Conservation (phyloP, 2,113 vertebrate genomes). For the Carassius carassius region DNA sequence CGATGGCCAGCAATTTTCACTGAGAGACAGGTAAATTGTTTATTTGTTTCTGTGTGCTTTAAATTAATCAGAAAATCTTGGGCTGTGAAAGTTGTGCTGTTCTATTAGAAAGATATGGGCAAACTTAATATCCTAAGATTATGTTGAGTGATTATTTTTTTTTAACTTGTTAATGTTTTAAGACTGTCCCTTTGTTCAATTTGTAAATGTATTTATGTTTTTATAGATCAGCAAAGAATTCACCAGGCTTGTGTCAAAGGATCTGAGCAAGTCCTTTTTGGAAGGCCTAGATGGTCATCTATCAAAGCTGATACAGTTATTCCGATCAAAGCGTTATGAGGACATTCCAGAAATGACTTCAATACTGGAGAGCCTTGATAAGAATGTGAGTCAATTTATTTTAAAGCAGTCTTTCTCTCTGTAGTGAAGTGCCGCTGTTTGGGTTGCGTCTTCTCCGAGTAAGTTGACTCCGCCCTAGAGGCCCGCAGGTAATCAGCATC, state of each 20-base stretch:
- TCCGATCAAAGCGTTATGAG: slow-evolving; percentile 13
- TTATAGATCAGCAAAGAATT: slow-evolving; percentile 45
- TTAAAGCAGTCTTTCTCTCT: no score
- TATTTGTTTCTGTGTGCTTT: no score
- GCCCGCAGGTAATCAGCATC: no score
- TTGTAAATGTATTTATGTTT: slow-evolving; percentile 27
- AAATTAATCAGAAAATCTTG: not conserved
- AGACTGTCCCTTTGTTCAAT: not conserved
- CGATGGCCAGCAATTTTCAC: no score
- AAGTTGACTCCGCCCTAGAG: no score
- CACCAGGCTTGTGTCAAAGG: slow-evolving; percentile 43
- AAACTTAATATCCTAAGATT: slow-evolving; percentile 7
- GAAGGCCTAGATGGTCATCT: slow-evolving; percentile 28
- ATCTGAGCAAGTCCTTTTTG: slow-evolving; percentile 25
- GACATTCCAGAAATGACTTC: slow-evolving; percentile 23
- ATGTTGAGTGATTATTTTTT: no score
- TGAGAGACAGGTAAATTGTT: no score
- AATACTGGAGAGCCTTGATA: slow-evolving; percentile 38
- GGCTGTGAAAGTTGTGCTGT: no score
- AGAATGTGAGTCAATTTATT: slow-evolving; percentile 39
- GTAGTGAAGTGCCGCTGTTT: no score
- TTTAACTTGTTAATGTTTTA: no score
- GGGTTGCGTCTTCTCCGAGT: no score
- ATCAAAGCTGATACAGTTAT: slow-evolving; percentile 14
- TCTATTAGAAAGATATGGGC: not conserved